Evolutionary conservation across 2,888 invertebrate species (phyloP), one percentile per base, ranked within the genome.

Genomic region (Peribatodes rhomboidaria): DNA sequence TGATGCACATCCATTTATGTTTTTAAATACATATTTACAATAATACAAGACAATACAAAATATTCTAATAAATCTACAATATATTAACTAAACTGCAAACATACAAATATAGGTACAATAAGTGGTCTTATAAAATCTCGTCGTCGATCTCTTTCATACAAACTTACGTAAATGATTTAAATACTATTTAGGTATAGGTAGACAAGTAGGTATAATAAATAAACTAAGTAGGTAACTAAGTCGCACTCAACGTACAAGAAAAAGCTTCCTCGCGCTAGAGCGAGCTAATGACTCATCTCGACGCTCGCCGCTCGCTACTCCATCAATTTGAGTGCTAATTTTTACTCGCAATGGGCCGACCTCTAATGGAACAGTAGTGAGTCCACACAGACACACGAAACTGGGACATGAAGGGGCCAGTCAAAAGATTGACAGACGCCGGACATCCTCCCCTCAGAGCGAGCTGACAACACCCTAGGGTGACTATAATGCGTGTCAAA

Each of bases 351-450:
- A 61, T 60, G 49, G 52, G 53, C 55, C 46, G 54, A 59, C 57
- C 66, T 64, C 65, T 71, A 71, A 71, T 71, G 67, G 67, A 68
- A 56, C 61, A 52, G 58, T 71, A 69, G 65, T 63, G 44, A 35
- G 64, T 56, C 69, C 69, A 68, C 62, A 63, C 60, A 58, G n/a
- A 20, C 59, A 37, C 22, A 13, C 42, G 20, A 71, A 75, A 76
- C 70, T 74, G 72, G 77, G 67, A 71, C 70, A 68, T 54, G 61
- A 46, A 27, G 64, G 60, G 49, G 16, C 27, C 76, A 71, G 69
- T 74, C 71, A 62, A 73, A 75, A 82, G 81, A 82, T 82, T 82
- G 84, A 83, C 83, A 79, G 76, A 64, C 57, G 66, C 72, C 80
- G 83, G 83, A 83, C 79, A 61, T 82, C 81, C 81, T 82, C 81